A percentile compares a stretch with the other conserved stretches of the same genome.
Evolutionary conservation across 2,113 vertebrate genomes (phyloP).

Genomic region (Aegithalos caudatus): DNA sequence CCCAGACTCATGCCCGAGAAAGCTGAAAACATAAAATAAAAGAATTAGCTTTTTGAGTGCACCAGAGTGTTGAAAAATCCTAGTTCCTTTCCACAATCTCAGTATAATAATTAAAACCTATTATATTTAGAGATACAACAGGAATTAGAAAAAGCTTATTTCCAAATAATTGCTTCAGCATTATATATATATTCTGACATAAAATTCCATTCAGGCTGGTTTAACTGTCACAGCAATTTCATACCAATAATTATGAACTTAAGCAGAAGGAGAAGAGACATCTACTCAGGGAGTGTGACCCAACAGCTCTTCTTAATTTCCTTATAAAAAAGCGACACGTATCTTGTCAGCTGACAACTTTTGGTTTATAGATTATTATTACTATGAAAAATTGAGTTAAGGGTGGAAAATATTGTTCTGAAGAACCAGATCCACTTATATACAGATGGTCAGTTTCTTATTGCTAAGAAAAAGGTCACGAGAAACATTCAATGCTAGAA

Average conservation of each 20-base stretch:
- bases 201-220: slow-evolving; percentile 48
- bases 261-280: slow-evolving; percentile 9
- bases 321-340: not conserved
- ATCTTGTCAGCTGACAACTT: slow-evolving; percentile 39
- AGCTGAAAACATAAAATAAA: not conserved
- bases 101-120: slow-evolving; percentile 27
- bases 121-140: not conserved
- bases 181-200: slow-evolving; percentile 49
- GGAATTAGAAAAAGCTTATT: slow-evolving; percentile 52
- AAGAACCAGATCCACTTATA: slow-evolving; percentile 33
- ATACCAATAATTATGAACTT: slow-evolving; percentile 11
- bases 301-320: not conserved
- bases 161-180: slow-evolving; percentile 23
- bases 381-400: slow-evolving; percentile 18
- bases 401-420: not conserved
- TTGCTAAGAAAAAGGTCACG: slow-evolving; percentile 34
- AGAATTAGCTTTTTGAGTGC: slow-evolving; percentile 29
- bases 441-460: slow-evolving; percentile 24
- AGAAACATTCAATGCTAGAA: slow-evolving; percentile 52
- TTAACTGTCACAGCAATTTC: slow-evolving; percentile 50
- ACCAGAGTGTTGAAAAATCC: slow-evolving; percentile 1
- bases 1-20: not conserved
- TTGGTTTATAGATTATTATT: slow-evolving; percentile 47
- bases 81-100: not conserved
- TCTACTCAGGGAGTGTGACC: not conserved